Evolutionary conservation across 2,888 invertebrate genomes (phyloP).

Genomic region (Dorcus parallelipipedus): DNA sequence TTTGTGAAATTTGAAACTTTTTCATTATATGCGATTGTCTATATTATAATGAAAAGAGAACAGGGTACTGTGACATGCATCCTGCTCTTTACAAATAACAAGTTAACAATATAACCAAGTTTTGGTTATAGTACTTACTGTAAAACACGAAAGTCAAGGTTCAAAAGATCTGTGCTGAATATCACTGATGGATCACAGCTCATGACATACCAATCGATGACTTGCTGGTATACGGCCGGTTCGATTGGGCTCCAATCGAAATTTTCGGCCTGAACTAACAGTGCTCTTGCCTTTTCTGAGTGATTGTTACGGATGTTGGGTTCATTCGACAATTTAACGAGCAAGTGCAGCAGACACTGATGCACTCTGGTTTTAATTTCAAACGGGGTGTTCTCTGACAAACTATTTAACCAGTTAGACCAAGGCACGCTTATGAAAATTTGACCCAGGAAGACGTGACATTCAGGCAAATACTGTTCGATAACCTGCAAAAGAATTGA

Average conservation of each 20-base stretch:
- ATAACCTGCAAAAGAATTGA: constrained; percentile 47
- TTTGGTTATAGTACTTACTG: constrained; percentile 47
- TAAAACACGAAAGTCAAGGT: constrained; percentile 58
- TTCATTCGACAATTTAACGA: constrained; percentile 70
- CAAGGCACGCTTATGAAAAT: constrained; percentile 68
- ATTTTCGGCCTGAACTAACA: constrained; percentile 59
- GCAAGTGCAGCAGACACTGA: constrained; percentile 62
- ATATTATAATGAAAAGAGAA: too few relatives aligned
- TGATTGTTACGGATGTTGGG: constrained; percentile 61
- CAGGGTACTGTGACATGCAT: too few relatives aligned
- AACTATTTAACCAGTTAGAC: constrained; percentile 58
- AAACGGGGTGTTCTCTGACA: constrained; percentile 46
- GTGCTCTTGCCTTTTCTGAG: constrained; percentile 44
- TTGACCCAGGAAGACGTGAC: constrained; percentile 68
- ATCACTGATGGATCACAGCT: constrained; percentile 69
- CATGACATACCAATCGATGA: constrained; percentile 72
- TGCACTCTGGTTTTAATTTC: constrained; percentile 51
- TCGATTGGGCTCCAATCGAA: constrained; percentile 67
- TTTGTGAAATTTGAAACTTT: neutral
- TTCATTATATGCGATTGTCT: too few relatives aligned
- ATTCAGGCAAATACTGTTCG: constrained; percentile 65
- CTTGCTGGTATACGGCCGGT: constrained; percentile 58
- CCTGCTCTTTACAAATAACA: too few relatives aligned
- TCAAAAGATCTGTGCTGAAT: constrained; percentile 53
- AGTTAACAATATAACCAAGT: too few relatives aligned